A percentile compares a stretch with the other conserved stretches of the same genome.
phyloP scores from a whole-genome alignment of 2,888 invertebrate genomes.

The Hypselothyrea guttata region DNA sequence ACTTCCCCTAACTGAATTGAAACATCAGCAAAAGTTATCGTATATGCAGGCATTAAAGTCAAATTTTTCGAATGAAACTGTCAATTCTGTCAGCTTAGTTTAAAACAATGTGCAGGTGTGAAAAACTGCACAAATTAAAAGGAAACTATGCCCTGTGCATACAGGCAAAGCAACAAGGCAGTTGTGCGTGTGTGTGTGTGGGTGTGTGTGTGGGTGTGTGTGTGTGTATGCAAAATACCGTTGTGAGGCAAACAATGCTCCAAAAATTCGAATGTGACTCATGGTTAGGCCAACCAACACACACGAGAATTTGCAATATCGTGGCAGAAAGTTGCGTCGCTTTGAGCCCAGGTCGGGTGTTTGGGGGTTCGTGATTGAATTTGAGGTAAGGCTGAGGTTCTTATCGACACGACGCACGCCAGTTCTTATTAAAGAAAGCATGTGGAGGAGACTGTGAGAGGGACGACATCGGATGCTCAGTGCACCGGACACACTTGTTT shows the following conservation, averaged over 20 bases:
- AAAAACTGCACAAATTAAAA: constrained; percentile 32
- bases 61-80: constrained; percentile 2
- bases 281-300: constrained; percentile 29
- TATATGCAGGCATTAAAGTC: too few species aligned
- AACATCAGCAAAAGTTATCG: too few species aligned
- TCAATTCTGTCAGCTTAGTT: constrained; percentile 2
- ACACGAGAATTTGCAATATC: constrained; percentile 29
- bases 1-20: too few species aligned
- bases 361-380: not conserved
- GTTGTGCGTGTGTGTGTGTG: not conserved
- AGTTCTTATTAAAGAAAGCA: constrained; percentile 18
- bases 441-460: not conserved
- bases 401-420: constrained; percentile 45
- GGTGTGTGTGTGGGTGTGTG: not conserved
- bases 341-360: not conserved
- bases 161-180: not conserved
- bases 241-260: constrained; percentile 41
- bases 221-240: constrained; percentile 24
- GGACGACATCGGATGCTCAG: not conserved
- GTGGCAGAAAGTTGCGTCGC: not conserved
- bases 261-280: constrained; percentile 40
- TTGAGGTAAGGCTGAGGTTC: constrained; percentile 5
- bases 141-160: constrained; percentile 8
- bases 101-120: too few species aligned
- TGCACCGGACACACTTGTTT: not conserved